phyloP scores from a whole-genome alignment of 2,888 invertebrate genomes.

The Gasteruption jaculator region DNA sequence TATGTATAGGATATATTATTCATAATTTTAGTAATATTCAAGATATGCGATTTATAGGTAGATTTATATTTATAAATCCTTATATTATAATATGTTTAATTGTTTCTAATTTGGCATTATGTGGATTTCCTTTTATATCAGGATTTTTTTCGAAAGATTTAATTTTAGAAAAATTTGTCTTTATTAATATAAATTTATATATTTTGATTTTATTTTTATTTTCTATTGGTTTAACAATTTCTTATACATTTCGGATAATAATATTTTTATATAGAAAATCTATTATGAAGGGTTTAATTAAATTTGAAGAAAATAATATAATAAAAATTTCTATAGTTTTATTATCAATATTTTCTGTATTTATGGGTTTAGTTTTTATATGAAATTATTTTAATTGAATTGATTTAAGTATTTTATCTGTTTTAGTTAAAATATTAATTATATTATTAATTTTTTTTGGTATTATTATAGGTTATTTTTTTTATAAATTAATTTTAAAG shows the following conservation, averaged over 20 bases:
- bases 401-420: conserved; percentile 12
- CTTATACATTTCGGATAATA: conserved; percentile 31
- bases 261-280: conserved; percentile 19
- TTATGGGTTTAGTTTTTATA: conserved; percentile 21
- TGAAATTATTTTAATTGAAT: conserved; percentile 19
- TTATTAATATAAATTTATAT: conserved; percentile 26
- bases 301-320: conserved; percentile 14
- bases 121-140: conserved; percentile 63
- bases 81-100: conserved; percentile 57
- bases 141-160: conserved; percentile 57
- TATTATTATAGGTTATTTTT: too few relatives aligned
- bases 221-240: conserved; percentile 31
- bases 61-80: conserved; percentile 54
- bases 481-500: too few relatives aligned
- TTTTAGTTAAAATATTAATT: conserved; percentile 18
- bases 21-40: conserved; percentile 62
- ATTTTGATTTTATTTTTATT: conserved; percentile 23
- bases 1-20: conserved; percentile 68
- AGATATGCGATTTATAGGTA: conserved; percentile 64
- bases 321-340: conserved; percentile 27
- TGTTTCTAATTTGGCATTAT: conserved; percentile 60
- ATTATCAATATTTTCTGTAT: conserved; percentile 23
- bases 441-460: conserved; percentile 14
- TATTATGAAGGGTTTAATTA: conserved; percentile 9
- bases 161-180: conserved; percentile 49